Evolutionary conservation across 2,113 vertebrate genomes (phyloP).

Genomic region (Saccopteryx bilineata): DNA sequence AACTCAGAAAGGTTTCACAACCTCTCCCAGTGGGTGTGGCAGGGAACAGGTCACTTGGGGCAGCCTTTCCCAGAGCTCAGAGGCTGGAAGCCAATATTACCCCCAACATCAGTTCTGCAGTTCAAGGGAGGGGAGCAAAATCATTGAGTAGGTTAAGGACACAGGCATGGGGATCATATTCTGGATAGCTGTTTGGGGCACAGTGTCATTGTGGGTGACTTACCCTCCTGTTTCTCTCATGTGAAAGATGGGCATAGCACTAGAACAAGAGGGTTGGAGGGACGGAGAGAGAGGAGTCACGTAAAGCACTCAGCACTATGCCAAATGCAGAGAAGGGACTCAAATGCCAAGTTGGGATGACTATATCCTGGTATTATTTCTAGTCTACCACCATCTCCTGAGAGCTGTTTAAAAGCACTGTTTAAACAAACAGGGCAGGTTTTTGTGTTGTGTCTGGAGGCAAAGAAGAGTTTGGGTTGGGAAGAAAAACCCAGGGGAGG

Average conservation of each 20-base stretch:
- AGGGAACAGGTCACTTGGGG: not conserved
- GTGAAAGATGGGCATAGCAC: not conserved
- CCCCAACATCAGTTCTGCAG: not conserved
- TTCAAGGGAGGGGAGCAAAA: not conserved
- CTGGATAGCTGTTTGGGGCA: not conserved
- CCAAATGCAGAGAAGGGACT: not conserved
- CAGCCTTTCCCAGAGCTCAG: not conserved
- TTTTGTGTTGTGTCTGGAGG: not conserved
- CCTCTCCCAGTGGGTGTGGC: not conserved
- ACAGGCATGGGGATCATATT: not conserved
- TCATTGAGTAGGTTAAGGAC: not conserved
- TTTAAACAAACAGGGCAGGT: not conserved
- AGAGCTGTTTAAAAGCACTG: not conserved
- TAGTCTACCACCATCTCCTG: not conserved
- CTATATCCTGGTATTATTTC: not conserved
- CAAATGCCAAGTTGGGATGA: not conserved
- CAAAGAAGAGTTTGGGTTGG: not conserved
- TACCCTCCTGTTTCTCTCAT: not conserved
- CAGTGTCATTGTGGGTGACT: not conserved
- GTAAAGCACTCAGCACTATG: too few relatives aligned
- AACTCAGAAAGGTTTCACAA: not conserved
- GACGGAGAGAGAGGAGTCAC: not conserved
- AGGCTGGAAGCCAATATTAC: not conserved
- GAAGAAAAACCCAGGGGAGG: accelerated
- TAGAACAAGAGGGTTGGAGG: not conserved